Evolutionary conservation across 1,140 invertebrate genomes (phyloP).

Genomic region (Metaphire vulgaris): DNA sequence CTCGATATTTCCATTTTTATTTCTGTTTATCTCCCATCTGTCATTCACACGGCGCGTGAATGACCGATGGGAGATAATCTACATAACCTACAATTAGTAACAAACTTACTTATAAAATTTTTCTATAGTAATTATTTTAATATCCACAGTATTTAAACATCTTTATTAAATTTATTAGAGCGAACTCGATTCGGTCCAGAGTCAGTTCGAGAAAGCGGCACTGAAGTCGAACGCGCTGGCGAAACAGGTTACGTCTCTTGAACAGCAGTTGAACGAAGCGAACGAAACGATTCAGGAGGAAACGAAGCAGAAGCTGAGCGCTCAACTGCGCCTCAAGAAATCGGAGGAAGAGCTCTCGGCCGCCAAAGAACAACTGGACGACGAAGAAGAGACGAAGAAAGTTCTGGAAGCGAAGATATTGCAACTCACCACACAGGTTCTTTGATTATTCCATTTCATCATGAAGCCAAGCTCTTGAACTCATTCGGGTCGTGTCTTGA

Average conservation of each 20-base stretch:
- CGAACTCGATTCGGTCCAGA: slow-evolving; percentile 45
- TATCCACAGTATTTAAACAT: no score
- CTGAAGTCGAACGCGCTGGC: slow-evolving; percentile 38
- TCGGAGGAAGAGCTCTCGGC: slow-evolving; percentile 80
- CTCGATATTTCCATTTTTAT: no score
- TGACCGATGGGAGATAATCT: no score
- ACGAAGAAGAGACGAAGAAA: slow-evolving; percentile 83
- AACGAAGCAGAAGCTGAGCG: slow-evolving; percentile 80
- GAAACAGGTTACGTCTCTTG: slow-evolving; percentile 58
- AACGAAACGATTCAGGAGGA: slow-evolving; percentile 84
- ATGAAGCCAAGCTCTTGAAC: no score
- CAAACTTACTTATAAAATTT: no score
- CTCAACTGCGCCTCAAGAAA: slow-evolving; percentile 79
- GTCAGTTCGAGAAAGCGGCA: slow-evolving; percentile 42
- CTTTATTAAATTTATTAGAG: slow-evolving; percentile 31
- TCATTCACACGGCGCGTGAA: no score
- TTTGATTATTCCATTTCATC: slow-evolving; percentile 30
- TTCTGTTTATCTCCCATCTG: no score
- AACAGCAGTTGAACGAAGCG: slow-evolving; percentile 73
- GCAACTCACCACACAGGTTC: slow-evolving; percentile 65
- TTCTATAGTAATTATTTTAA: no score
- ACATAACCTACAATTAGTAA: no score
- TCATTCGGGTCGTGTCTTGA: no score
- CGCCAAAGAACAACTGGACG: slow-evolving; percentile 82
- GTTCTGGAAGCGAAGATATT: slow-evolving; percentile 76